A percentile compares a stretch with the other conserved stretches of the same genome.
phyloP scores from a whole-genome alignment of 2,113 vertebrate genomes.

The Choloepus hoffmanni region DNA sequence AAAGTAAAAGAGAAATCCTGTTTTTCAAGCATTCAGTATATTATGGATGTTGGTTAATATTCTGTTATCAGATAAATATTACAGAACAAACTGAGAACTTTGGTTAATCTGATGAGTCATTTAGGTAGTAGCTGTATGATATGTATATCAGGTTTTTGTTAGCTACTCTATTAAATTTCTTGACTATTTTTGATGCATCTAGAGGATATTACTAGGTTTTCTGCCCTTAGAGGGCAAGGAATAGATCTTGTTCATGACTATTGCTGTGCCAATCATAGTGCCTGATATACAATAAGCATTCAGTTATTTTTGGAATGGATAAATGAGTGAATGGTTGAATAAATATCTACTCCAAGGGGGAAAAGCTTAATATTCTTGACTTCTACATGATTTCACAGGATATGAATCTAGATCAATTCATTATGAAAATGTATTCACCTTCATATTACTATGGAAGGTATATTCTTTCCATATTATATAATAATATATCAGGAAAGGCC shows the following conservation, averaged over 20 bases:
- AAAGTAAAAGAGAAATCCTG: neutral
- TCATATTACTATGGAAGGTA: neutral
- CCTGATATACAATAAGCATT: neutral
- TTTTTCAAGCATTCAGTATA: neutral
- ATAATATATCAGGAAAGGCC: neutral
- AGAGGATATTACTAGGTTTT: neutral
- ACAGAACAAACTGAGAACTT: neutral
- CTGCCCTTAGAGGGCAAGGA: neutral
- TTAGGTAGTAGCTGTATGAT: neutral
- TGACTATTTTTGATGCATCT: neutral
- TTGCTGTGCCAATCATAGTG: neutral
- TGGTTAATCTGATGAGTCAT: neutral
- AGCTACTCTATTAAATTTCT: neutral
- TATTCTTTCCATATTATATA: neutral
- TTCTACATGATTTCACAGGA: neutral
- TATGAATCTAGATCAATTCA: neutral
- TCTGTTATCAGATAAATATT: neutral
- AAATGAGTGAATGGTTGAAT: slow-evolving; percentile 10
- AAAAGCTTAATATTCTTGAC: neutral
- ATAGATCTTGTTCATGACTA: neutral
- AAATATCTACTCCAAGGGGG: neutral
- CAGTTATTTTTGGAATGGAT: neutral
- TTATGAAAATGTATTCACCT: slow-evolving; percentile 17
- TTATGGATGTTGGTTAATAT: neutral
- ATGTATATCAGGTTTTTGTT: neutral